Conservation (phyloP, 2,888 invertebrate species). For the Chrysodeixis includens region DNA sequence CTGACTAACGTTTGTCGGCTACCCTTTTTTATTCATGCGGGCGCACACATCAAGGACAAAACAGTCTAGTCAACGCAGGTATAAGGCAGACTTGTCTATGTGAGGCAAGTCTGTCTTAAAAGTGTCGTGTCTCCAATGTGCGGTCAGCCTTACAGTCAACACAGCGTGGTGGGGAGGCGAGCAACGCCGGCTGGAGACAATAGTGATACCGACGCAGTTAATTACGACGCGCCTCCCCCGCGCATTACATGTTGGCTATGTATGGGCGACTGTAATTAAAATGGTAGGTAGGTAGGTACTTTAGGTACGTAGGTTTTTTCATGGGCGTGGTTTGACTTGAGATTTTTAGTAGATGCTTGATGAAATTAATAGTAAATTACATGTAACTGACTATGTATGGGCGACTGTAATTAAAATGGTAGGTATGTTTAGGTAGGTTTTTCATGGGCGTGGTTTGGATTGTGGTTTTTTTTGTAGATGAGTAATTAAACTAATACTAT, state of each 20-base stretch:
- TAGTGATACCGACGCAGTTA: constrained; percentile 70
- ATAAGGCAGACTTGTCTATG: no score
- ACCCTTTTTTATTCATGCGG: no score
- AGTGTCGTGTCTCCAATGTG: no score
- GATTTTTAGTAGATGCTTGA: background rate
- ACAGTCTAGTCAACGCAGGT: no score
- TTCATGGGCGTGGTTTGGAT: background rate
- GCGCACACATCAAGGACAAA: no score
- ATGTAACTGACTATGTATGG: background rate
- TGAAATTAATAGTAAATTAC: no score
- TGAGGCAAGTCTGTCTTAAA: no score
- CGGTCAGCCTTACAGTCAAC: no score
- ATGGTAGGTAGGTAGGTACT: no score
- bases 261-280: background rate
- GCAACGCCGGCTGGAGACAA: constrained; percentile 58
- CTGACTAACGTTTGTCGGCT: no score
- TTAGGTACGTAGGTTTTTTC: background rate
- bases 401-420: background rate
- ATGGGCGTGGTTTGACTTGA: background rate
- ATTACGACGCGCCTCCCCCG: constrained; percentile 67
- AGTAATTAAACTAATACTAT: background rate
- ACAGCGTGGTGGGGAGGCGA: constrained; percentile 41
- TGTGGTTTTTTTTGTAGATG: background rate
- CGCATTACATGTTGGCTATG: constrained; percentile 26
- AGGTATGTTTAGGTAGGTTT: no score